These are phyloP conservation scores for Merodon equestris DNA, from an alignment of 2,888 invertebrate genomes.

Conservation along the genomic window DNA sequence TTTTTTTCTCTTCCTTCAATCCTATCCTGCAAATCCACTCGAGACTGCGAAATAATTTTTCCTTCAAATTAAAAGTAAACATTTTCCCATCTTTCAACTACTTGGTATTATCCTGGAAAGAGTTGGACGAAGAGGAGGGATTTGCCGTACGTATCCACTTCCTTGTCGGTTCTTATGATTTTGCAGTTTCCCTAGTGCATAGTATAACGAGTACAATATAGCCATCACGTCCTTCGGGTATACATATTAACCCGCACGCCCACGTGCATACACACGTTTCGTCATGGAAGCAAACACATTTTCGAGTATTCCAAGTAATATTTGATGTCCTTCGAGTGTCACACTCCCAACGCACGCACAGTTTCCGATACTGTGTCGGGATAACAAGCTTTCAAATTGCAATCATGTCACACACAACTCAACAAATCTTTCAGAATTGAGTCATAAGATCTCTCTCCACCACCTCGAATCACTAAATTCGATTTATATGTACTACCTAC, in stretches of 20 bases:
- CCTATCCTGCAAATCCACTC: slow-evolving; percentile 23
- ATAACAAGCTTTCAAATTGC: slow-evolving; percentile 64
- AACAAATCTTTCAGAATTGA: slow-evolving; percentile 22
- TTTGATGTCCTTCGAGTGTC: slow-evolving; percentile 39
- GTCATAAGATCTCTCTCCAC: no score
- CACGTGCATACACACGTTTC: slow-evolving; percentile 1
- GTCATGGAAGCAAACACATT: slow-evolving; percentile 2
- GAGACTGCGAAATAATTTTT: slow-evolving; percentile 42
- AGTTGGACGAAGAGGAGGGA: no score
- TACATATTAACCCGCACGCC: no score
- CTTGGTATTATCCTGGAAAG: no score
- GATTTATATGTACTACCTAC: slow-evolving; percentile 40
- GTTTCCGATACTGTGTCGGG: background rate
- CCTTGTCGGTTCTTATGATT: background rate
- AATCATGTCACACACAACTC: slow-evolving; percentile 56
- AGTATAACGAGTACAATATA: no score
- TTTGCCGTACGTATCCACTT: background rate
- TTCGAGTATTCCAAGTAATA: slow-evolving; percentile 40
- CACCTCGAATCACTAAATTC: slow-evolving; percentile 25
- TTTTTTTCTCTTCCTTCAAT: background rate
- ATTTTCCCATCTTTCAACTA: slow-evolving; percentile 33
- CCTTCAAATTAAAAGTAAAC: slow-evolving; percentile 60
- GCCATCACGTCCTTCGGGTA: no score
- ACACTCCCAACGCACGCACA: background rate
- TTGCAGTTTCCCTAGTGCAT: background rate